Conservation (phyloP, 2,888 invertebrate species). For the Orchestes rusci region DNA sequence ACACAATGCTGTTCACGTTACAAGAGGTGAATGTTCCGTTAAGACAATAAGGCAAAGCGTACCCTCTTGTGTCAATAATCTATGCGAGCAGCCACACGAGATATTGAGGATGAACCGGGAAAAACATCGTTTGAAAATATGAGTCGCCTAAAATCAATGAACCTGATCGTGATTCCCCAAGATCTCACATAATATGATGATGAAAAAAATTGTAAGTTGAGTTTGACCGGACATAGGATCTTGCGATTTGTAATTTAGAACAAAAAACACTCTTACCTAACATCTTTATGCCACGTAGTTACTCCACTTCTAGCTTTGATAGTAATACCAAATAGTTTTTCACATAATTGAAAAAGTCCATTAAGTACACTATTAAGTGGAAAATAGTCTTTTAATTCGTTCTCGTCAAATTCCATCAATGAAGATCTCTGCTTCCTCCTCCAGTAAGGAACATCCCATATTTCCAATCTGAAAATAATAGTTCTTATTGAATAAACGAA, state of each 20-base stretch:
- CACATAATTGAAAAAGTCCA: slow-evolving; percentile 68
- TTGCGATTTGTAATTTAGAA: too few species aligned
- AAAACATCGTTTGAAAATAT: too few species aligned
- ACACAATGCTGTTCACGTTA: too few species aligned
- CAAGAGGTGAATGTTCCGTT: too few species aligned
- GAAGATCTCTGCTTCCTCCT: slow-evolving; percentile 64
- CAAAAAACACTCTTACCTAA: slow-evolving; percentile 46
- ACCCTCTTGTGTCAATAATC: too few species aligned
- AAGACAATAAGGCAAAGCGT: too few species aligned
- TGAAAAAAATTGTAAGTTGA: slow-evolving; percentile 1
- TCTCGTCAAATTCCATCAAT: slow-evolving; percentile 59
- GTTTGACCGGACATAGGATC: not conserved
- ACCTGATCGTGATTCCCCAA: too few species aligned
- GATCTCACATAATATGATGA: too few species aligned
- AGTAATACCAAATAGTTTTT: slow-evolving; percentile 69
- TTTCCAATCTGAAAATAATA: slow-evolving; percentile 48
- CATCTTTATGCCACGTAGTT: slow-evolving; percentile 80
- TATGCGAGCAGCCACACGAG: too few species aligned
- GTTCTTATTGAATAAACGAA: slow-evolving; percentile 1
- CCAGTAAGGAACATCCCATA: slow-evolving; percentile 88
- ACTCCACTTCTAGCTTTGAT: slow-evolving; percentile 60
- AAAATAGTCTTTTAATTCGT: slow-evolving; percentile 71
- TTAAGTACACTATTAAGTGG: slow-evolving; percentile 73
- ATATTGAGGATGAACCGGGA: too few species aligned
- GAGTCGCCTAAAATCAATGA: too few species aligned